Evolutionary conservation across 2,888 invertebrate species (phyloP).

Genomic region (Cheiracanthium punctorium): DNA sequence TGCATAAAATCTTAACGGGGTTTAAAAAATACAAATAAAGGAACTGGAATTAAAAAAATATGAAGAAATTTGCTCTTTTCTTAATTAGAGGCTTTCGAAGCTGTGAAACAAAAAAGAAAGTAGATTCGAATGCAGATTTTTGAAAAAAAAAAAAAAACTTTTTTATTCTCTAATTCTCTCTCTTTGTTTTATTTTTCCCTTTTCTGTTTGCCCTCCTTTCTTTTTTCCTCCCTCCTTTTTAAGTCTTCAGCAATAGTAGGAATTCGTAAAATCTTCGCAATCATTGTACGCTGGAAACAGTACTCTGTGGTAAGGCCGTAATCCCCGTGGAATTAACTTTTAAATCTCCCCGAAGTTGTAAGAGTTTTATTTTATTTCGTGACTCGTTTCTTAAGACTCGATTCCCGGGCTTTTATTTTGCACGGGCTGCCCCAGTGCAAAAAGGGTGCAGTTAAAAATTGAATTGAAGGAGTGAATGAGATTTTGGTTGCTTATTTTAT

Average conservation of each 20-base stretch:
- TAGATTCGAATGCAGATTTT: conserved; percentile 42
- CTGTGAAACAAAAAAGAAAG: conserved; percentile 40
- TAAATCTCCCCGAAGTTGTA: conserved; percentile 52
- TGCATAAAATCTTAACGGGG: conserved; percentile 64
- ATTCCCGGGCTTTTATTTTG: conserved; percentile 35
- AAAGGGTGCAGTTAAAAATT: conserved; percentile 59
- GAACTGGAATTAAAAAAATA: conserved; percentile 13
- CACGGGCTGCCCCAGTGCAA: neutral
- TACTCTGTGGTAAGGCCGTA: conserved; percentile 58
- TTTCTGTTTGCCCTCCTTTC: too few relatives aligned
- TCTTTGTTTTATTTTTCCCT: neutral
- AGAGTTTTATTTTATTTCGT: conserved; percentile 67
- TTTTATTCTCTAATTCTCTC: conserved; percentile 9
- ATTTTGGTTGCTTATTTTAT: neutral
- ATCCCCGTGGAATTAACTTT: conserved; percentile 60
- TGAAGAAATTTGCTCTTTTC: conserved; percentile 57
- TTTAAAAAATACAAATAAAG: conserved; percentile 42
- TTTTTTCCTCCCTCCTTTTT: neutral
- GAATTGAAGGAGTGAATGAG: conserved; percentile 6
- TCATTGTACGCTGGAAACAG: conserved; percentile 30
- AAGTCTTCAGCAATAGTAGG: conserved; percentile 2
- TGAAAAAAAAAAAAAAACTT: too few relatives aligned
- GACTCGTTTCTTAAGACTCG: conserved; percentile 54
- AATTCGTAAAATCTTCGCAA: conserved; percentile 50
- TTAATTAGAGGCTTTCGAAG: conserved; percentile 58